A percentile compares a stretch with the other conserved stretches of the same genome.
These are phyloP conservation scores for Chitala chitala DNA, from an alignment of 2,113 vertebrate genomes.

Conservation along the genomic window DNA sequence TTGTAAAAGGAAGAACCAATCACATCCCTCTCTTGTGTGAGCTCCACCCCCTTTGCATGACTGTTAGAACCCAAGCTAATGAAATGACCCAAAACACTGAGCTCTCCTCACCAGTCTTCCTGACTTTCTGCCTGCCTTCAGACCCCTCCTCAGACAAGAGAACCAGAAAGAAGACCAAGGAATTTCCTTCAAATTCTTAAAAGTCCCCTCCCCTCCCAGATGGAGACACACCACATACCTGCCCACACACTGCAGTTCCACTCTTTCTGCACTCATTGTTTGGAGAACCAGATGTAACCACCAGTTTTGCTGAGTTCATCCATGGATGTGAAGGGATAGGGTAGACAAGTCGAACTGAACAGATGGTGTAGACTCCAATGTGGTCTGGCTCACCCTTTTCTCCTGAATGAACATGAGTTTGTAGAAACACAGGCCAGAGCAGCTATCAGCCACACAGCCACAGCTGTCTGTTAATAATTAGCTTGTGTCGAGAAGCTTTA, in stretches of 20 bases:
- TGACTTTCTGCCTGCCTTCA: neutral
- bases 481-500: too few species aligned
- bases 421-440: too few species aligned
- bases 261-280: neutral
- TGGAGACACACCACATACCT: neutral
- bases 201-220: neutral
- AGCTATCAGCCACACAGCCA: too few species aligned
- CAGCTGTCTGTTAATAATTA: too few species aligned
- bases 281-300: neutral
- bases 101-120: neutral
- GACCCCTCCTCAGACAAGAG: neutral
- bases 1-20: neutral
- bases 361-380: too few species aligned
- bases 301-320: neutral
- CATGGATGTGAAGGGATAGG: neutral
- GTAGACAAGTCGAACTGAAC: too few species aligned
- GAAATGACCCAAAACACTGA: neutral
- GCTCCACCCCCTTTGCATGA: neutral
- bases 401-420: too few species aligned
- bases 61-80: neutral
- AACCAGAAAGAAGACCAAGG: neutral
- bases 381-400: too few species aligned
- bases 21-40: neutral
- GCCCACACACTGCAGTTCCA: neutral
- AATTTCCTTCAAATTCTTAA: neutral